These are phyloP conservation scores for Chrysolina haemoptera DNA, from an alignment of 2,888 invertebrate genomes.

Conservation along the genomic window DNA sequence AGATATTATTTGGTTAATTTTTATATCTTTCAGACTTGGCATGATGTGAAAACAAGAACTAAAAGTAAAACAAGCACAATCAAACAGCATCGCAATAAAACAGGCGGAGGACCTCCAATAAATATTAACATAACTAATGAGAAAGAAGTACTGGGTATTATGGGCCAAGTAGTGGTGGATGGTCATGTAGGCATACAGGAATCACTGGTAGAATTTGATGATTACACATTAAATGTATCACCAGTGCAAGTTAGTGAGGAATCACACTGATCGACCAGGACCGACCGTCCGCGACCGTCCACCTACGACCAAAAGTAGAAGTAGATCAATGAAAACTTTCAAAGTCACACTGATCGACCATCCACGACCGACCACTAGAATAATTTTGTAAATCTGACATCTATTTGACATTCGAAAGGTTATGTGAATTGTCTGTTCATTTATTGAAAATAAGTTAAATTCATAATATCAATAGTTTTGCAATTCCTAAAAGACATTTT, in stretches of 20 bases:
- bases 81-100: constrained; percentile 17
- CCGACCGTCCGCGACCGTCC: no score
- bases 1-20: background rate
- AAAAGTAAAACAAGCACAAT: constrained; percentile 8
- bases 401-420: no score
- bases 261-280: no score
- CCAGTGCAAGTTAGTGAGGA: background rate
- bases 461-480: no score
- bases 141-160: background rate
- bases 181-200: background rate
- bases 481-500: no score
- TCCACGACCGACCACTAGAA: no score
- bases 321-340: no score
- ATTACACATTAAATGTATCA: background rate
- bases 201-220: constrained; percentile 20
- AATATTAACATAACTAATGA: background rate
- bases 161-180: constrained; percentile 13
- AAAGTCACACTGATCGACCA: no score
- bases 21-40: constrained; percentile 19
- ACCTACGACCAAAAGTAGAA: no score
- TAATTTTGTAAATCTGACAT: no score
- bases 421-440: no score
- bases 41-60: constrained; percentile 8
- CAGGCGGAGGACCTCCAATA: background rate
- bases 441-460: no score